These are phyloP conservation scores for Nothocercus nigrocapillus DNA, from an alignment of 2,113 vertebrate species.

Conservation along the genomic window DNA sequence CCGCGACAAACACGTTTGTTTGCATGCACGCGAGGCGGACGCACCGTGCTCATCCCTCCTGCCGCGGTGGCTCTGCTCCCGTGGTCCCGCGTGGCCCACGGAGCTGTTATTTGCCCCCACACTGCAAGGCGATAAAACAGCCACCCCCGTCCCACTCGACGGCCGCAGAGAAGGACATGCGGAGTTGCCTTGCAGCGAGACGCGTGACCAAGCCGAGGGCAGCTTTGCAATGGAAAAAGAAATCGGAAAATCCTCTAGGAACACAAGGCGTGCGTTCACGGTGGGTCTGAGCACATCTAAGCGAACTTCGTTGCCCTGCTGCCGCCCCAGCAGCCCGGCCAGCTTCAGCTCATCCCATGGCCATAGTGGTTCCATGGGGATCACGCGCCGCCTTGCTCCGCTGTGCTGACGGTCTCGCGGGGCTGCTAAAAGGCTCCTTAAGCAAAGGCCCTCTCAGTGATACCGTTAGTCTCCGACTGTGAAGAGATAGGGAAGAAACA, in stretches of 20 bases:
- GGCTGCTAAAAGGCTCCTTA: background rate
- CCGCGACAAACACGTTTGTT: background rate
- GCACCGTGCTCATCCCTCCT: background rate
- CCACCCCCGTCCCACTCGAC: background rate
- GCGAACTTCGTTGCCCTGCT: fast-evolving
- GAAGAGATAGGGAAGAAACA: background rate
- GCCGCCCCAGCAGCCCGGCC: fast-evolving
- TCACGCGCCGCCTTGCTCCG: background rate
- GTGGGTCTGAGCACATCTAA: too few species aligned
- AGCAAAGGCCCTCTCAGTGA: background rate
- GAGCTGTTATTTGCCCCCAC: background rate
- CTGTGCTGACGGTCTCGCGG: background rate
- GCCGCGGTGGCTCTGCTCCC: background rate
- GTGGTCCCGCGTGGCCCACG: too few species aligned
- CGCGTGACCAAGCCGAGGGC: fast-evolving
- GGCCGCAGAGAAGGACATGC: fast-evolving
- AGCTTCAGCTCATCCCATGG: too few species aligned
- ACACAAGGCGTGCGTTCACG: too few species aligned
- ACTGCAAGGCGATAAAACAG: background rate
- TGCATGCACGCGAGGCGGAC: too few species aligned
- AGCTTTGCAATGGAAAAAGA: background rate
- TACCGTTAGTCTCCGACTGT: background rate
- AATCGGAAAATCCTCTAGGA: background rate
- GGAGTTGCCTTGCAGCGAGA: fast-evolving
- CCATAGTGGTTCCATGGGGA: too few species aligned